Percentiles rank a stretch among this genome's conserved stretches.
These are phyloP conservation scores for Etheostoma cragini DNA, from an alignment of 2,113 vertebrate species.

Conservation along the genomic window DNA sequence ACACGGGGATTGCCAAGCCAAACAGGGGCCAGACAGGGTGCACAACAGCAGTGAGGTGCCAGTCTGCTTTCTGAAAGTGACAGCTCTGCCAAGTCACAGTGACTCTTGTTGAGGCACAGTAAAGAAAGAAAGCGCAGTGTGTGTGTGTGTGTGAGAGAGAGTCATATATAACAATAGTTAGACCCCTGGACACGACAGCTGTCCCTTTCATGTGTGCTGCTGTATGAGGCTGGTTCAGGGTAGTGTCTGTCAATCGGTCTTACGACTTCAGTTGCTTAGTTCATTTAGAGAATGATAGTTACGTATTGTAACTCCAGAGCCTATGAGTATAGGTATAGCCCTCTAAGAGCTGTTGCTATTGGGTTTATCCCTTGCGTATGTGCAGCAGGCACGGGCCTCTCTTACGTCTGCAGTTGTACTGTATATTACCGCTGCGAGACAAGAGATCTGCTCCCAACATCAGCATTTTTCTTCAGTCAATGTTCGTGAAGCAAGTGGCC, in stretches of 20 bases:
- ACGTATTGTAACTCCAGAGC: too few species aligned
- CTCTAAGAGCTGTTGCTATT: too few species aligned
- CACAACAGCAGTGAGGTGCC: constrained; percentile 52
- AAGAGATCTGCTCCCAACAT: too few species aligned
- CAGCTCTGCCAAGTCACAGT: constrained; percentile 52
- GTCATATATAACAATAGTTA: constrained; percentile 50
- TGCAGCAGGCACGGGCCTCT: too few species aligned
- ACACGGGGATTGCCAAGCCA: constrained; percentile 33
- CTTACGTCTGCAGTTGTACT: too few species aligned
- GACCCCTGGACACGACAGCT: constrained; percentile 53
- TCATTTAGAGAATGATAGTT: neutral
- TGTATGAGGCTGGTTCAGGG: constrained; percentile 31
- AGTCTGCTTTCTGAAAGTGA: constrained; percentile 52
- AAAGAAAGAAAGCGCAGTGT: neutral
- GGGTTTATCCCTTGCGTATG: too few species aligned
- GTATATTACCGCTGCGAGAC: too few species aligned
- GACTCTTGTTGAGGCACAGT: constrained; percentile 32
- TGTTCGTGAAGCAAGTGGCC: too few species aligned
- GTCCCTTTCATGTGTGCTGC: constrained; percentile 55
- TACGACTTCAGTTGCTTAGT: constrained; percentile 42
- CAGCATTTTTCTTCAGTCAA: too few species aligned
- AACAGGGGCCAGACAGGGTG: constrained; percentile 37
- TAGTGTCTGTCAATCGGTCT: constrained; percentile 65
- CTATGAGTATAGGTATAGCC: too few species aligned
- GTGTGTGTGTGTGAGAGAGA: constrained; percentile 6